Evolutionary conservation across 2,113 vertebrate species (phyloP).

Genomic region (Tursiops truncatus): DNA sequence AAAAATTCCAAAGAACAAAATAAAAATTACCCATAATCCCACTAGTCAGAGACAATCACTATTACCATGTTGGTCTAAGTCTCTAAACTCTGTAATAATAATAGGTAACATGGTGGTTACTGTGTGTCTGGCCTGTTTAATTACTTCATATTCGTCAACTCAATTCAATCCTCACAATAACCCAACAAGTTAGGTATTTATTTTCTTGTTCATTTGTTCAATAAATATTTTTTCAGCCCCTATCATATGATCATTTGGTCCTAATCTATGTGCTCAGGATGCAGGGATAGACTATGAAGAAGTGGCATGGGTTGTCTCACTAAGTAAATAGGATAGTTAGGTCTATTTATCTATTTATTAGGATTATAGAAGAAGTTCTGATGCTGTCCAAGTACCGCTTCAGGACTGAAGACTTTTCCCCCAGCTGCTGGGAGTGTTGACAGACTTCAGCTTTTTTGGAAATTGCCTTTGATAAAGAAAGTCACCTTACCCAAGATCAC

Average conservation of each 20-base stretch:
- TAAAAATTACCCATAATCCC: neutral
- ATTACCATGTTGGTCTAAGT: neutral
- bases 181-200: neutral
- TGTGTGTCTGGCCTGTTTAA: neutral
- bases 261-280: neutral
- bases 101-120: neutral
- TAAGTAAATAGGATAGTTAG: too few species aligned
- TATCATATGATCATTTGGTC: neutral
- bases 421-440: neutral
- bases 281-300: neutral
- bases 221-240: neutral
- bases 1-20: neutral
- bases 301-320: neutral
- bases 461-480: neutral
- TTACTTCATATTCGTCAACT: neutral
- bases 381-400: neutral
- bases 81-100: neutral
- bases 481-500: neutral
- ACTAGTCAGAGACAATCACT: neutral
- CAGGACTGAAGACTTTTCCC: neutral
- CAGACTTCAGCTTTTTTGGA: neutral
- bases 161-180: neutral
- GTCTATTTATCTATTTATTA: neutral
- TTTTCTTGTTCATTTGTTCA: neutral
- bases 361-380: neutral